A percentile compares a stretch with the other conserved stretches of the same genome.
Evolutionary conservation across 2,113 vertebrate genomes (phyloP).

Genomic region (Donacobius atricapilla): DNA sequence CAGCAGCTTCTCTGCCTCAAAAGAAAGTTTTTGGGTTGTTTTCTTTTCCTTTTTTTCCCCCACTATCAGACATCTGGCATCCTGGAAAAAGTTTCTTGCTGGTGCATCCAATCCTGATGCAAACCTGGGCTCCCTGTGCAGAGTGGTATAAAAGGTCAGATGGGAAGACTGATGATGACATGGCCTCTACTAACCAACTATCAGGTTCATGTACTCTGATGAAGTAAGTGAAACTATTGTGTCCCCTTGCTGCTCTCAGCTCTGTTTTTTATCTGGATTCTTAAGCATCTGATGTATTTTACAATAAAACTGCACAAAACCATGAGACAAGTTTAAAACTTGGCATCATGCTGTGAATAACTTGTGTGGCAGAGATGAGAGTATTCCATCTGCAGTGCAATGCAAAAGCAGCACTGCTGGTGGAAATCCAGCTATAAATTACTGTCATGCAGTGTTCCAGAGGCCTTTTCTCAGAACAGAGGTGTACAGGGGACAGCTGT

Average conservation of each 20-base stretch:
- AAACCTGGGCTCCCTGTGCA: not conserved
- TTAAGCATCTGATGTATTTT: not conserved
- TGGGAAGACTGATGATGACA: not conserved
- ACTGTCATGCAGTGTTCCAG: not conserved
- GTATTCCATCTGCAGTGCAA: not conserved
- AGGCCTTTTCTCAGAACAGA: not conserved
- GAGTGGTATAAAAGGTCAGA: not conserved
- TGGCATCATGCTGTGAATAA: not conserved
- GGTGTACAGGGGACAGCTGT: not conserved
- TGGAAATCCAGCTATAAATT: not conserved
- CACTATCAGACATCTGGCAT: not conserved
- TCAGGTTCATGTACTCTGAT: not conserved
- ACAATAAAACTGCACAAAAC: not conserved
- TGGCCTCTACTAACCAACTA: not conserved
- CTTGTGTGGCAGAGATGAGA: not conserved
- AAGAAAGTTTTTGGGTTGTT: not conserved
- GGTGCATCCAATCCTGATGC: not conserved
- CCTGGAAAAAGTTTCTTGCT: not conserved
- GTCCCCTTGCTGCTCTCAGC: not conserved
- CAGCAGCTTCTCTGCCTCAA: not conserved
- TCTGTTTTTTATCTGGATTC: not conserved
- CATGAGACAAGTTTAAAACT: not conserved
- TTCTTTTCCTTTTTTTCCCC: accelerated
- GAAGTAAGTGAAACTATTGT: not conserved
- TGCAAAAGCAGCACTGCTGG: not conserved